These are phyloP conservation scores for Pelusios castaneus DNA, from an alignment of 2,113 vertebrate genomes.

Conservation along the genomic window DNA sequence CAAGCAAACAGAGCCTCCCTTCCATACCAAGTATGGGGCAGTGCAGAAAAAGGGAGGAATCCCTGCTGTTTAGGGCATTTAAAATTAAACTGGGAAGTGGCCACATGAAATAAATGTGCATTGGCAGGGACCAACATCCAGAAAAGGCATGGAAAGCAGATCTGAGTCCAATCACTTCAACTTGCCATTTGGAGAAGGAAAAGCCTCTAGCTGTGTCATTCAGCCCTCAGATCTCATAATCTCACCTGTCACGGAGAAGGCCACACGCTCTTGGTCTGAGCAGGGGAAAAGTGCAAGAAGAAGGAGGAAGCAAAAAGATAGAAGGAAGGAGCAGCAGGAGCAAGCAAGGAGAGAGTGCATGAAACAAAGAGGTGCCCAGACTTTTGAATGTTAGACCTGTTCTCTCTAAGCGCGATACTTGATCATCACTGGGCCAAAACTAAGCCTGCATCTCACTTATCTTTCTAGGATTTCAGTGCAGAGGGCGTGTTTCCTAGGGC, in stretches of 20 bases:
- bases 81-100: background rate
- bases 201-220: background rate
- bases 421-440: slow-evolving; percentile 72
- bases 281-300: background rate
- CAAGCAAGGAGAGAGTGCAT: slow-evolving; percentile 9
- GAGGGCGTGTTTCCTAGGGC: background rate
- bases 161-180: background rate
- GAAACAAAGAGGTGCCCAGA: slow-evolving; percentile 61
- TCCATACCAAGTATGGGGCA: background rate
- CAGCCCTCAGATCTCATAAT: slow-evolving; percentile 82
- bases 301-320: background rate
- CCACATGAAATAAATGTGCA: background rate
- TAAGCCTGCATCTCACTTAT: background rate
- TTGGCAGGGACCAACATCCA: background rate
- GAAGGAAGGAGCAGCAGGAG: background rate
- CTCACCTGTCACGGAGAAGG: slow-evolving; percentile 75
- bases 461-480: background rate
- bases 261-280: slow-evolving; percentile 63
- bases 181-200: background rate
- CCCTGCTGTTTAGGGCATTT: background rate
- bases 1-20: background rate
- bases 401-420: slow-evolving; percentile 77
- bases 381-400: slow-evolving; percentile 55
- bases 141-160: background rate
- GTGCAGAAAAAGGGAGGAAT: background rate